Base-by-base conservation (phyloP, 1,140 invertebrate species). In the Liolophura sinensis region DNA sequence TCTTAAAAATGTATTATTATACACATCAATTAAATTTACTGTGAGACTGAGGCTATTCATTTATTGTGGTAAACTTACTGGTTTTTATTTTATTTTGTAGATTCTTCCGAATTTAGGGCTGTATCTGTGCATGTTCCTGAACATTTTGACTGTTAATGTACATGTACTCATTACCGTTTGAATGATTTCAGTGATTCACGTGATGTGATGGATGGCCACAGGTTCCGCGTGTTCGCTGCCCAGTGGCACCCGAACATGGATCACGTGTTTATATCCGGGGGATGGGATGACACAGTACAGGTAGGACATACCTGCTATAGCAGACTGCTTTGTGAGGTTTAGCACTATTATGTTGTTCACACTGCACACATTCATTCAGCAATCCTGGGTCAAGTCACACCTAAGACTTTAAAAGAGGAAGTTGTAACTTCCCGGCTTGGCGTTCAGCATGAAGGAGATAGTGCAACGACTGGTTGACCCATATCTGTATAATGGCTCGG, bases 281-380 rank as follows among this genome's bases (percentile, higher is more conserved):
- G 91, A 4, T 91, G 90, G 90, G 91, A 92, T 74, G 85, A 91
- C 73, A 88, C 87, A 0, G 85, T 92, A 0, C 88, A 91, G 70
- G 90, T 91, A 62, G 18, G 27, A 52, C 22, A 72, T 24, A 31
- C 11, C 47, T 49, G 15, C 49, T 49, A 22, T 22, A 22, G 57
- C 1, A 22, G 18, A 40, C 9, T 20, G 27, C 25, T 59, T 22
- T 46, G 11, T 40, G 31, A 40, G 1, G 15, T 60, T 18, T 15
- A n/a, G n/a, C n/a, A n/a, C n/a, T n/a, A n/a, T n/a, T n/a, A n/a
- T n/a, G n/a, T n/a, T n/a, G n/a, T n/a, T n/a, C n/a, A n/a, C n/a
- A n/a, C n/a, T n/a, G n/a, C n/a, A n/a, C n/a, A n/a, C n/a, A n/a
- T n/a, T n/a, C n/a, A n/a, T n/a, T n/a, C n/a, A n/a, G n/a, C n/a